phyloP scores from a whole-genome alignment of 2,797 vertebrate genomes.

The Syngnathus rostellatus region DNA sequence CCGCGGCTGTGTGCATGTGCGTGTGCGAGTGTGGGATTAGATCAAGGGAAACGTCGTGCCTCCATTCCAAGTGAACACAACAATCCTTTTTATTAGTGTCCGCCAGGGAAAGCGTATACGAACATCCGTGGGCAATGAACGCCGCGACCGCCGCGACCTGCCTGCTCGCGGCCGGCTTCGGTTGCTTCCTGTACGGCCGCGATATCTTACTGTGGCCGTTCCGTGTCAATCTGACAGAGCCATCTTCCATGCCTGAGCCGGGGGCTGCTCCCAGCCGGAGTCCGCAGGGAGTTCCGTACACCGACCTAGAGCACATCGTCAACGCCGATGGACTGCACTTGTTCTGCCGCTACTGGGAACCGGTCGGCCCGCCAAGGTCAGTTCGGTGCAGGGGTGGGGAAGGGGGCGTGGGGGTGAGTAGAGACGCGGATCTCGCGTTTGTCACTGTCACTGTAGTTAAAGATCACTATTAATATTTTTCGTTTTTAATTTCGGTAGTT shows the following conservation, averaged over 20 bases:
- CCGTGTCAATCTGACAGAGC: slow-evolving; percentile 54
- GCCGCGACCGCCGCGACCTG: slow-evolving; percentile 43
- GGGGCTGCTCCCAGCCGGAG: slow-evolving; percentile 72
- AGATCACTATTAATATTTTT: not conserved
- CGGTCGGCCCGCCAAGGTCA: slow-evolving; percentile 77
- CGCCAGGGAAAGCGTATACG: not conserved
- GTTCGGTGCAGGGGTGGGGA: slow-evolving; percentile 32
- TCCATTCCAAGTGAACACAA: not conserved
- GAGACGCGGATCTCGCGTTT: not conserved
- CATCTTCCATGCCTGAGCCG: slow-evolving; percentile 79
- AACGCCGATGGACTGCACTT: slow-evolving; percentile 88
- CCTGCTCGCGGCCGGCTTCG: slow-evolving; percentile 52
- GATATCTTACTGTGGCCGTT: slow-evolving; percentile 52
- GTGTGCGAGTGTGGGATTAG: not conserved
- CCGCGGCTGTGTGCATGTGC: not conserved
- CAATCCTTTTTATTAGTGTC: not conserved
- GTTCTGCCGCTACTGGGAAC: slow-evolving; percentile 94
- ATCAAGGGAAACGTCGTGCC: not conserved
- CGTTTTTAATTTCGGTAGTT: not conserved
- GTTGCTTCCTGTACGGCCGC: slow-evolving; percentile 52
- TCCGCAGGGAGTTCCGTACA: slow-evolving; percentile 79
- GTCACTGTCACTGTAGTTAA: no score
- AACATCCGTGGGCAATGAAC: slow-evolving; percentile 38
- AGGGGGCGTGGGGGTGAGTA: no score
- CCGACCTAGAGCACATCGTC: slow-evolving; percentile 79